Percentiles rank a stretch among this genome's conserved stretches.
Evolutionary conservation across 2,113 vertebrate species (phyloP).

Genomic region (Trachemys scripta): DNA sequence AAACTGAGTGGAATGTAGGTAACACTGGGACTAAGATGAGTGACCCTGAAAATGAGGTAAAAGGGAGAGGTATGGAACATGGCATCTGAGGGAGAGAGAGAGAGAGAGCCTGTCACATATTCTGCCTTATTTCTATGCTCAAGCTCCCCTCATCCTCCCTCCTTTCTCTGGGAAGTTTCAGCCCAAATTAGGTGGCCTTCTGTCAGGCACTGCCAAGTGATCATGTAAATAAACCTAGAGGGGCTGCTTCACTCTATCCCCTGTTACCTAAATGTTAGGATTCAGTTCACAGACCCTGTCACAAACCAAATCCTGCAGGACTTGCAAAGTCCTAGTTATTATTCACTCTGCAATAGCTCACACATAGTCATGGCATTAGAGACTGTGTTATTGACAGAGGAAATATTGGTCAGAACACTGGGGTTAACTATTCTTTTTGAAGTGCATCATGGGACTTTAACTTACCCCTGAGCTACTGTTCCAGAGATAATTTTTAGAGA

Average conservation of each 20-base stretch:
- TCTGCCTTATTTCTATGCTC: not conserved
- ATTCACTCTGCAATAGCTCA: constrained; percentile 7
- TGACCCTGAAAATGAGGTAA: not conserved
- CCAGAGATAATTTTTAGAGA: not conserved
- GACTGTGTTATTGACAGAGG: not conserved
- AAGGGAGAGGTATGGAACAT: not conserved
- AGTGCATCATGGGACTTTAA: not conserved
- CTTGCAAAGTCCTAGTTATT: constrained; percentile 16
- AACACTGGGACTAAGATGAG: not conserved
- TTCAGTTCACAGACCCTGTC: constrained; percentile 26
- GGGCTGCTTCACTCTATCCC: not conserved
- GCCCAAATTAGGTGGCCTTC: not conserved
- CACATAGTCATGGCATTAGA: not conserved
- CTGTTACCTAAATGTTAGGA: constrained; percentile 2
- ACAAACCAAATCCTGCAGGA: not conserved
- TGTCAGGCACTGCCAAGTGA: not conserved
- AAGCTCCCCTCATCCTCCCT: not conserved
- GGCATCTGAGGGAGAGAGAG: not conserved
- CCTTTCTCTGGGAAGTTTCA: not conserved
- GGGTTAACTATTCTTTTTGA: constrained; percentile 6
- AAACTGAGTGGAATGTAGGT: not conserved
- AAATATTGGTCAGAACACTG: not conserved
- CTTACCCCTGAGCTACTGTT: fast-evolving
- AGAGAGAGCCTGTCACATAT: fast-evolving
- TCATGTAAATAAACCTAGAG: not conserved